Evolutionary conservation across 2,797 vertebrate genomes (phyloP).

Genomic region (Cottoperca gobio): DNA sequence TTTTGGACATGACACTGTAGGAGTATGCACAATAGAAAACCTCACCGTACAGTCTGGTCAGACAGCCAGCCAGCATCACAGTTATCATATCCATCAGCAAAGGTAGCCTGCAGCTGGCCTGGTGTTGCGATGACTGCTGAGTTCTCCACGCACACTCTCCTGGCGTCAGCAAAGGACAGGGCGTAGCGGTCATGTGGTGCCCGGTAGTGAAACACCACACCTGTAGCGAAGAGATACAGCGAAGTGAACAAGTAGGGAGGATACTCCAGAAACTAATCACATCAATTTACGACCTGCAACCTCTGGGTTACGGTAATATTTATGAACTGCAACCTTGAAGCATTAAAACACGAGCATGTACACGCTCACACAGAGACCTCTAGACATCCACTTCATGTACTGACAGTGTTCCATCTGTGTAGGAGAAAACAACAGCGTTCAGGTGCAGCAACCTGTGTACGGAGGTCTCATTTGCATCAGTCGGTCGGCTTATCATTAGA

Average conservation of each 20-base stretch:
- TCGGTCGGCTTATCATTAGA: conserved; percentile 41
- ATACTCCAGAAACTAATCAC: neutral
- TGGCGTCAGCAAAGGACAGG: conserved; percentile 88
- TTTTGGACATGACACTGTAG: neutral
- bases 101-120: conserved; percentile 91
- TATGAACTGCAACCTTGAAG: conserved; percentile 42
- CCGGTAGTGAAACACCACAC: conserved; percentile 96
- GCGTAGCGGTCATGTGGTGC: conserved; percentile 90
- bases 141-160: conserved; percentile 89
- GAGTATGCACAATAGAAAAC: neutral
- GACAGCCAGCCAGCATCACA: conserved; percentile 97
- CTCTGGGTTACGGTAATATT: conserved; percentile 32
- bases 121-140: conserved; percentile 89
- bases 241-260: neutral
- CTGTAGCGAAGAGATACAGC: conserved; percentile 72
- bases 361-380: conserved; percentile 35
- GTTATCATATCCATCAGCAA: conserved; percentile 95
- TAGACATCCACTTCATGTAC: conserved; percentile 47
- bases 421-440: conserved; percentile 28
- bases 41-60: conserved; percentile 92
- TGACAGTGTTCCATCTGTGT: conserved; percentile 58
- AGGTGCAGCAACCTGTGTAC: conserved; percentile 40
- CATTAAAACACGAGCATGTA: conserved; percentile 35
- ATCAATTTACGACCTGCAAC: conserved; percentile 18
- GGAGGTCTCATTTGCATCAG: conserved; percentile 61